A percentile compares a stretch with the other conserved stretches of the same genome.
Conservation (phyloP, 2,113 vertebrate genomes). For the Neodontobutis hainanensis region DNA sequence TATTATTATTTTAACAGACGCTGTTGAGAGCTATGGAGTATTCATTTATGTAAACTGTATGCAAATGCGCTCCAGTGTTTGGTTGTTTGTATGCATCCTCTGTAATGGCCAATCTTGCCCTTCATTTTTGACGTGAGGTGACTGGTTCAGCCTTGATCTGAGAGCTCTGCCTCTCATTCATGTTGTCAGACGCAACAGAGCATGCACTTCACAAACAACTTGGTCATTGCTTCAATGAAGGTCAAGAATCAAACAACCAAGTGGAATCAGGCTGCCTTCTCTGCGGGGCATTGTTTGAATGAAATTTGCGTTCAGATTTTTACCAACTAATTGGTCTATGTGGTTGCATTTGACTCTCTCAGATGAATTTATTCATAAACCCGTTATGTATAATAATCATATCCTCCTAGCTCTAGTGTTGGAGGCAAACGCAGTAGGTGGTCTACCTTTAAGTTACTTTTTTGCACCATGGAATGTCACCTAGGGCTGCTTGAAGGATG, state of each 20-base stretch:
- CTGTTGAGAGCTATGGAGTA: constrained; percentile 51
- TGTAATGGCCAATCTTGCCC: constrained; percentile 77
- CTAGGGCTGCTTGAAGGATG: constrained; percentile 60
- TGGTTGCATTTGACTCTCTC: constrained; percentile 38
- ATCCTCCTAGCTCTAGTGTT: constrained; percentile 40
- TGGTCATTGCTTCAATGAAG: constrained; percentile 74
- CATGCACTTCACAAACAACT: constrained; percentile 73
- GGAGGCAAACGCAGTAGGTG: constrained; percentile 30
- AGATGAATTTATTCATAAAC: constrained; percentile 64
- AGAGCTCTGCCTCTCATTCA: constrained; percentile 73
- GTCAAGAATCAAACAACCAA: constrained; percentile 66
- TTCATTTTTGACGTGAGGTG: constrained; percentile 82
- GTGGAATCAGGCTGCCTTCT: constrained; percentile 41
- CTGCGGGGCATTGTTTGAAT: constrained; percentile 58
- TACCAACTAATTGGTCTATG: constrained; percentile 58
- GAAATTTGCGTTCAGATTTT: constrained; percentile 48
- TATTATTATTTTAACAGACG: constrained; percentile 25
- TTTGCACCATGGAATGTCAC: constrained; percentile 51
- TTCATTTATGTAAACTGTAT: constrained; percentile 82
- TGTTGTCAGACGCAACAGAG: constrained; percentile 70
- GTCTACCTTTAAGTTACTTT: constrained; percentile 54
- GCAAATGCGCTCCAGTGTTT: constrained; percentile 72
- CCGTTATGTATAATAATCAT: constrained; percentile 44
- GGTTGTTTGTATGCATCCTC: constrained; percentile 74
- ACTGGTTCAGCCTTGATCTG: constrained; percentile 80